Evolutionary conservation across 2,888 invertebrate species (phyloP).

Genomic region (Eilema caniola): DNA sequence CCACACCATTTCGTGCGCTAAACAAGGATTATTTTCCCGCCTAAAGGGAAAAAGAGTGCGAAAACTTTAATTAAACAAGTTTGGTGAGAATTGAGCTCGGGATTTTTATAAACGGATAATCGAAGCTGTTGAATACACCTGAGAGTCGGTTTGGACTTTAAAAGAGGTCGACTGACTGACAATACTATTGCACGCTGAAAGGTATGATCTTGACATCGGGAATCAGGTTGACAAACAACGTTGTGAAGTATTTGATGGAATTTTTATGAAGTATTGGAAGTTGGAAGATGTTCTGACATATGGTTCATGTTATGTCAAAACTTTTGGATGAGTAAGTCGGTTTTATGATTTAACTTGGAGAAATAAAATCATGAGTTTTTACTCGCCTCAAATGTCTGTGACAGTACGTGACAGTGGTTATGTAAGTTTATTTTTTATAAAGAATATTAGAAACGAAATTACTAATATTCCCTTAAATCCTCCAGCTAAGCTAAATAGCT

Average conservation of each 20-base stretch:
- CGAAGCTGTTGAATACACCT: conserved; percentile 81
- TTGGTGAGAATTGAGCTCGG: conserved; percentile 80
- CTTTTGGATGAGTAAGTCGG: neutral
- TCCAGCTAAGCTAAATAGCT: no score
- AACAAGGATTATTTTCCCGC: conserved; percentile 82
- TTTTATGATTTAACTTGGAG: neutral
- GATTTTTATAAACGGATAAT: conserved; percentile 86
- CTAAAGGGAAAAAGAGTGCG: conserved; percentile 86
- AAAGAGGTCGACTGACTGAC: conserved; percentile 61
- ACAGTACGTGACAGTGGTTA: no score
- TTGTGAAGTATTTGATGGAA: conserved; percentile 34
- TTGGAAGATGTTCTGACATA: conserved; percentile 27
- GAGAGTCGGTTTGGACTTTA: conserved; percentile 66
- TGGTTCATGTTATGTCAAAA: conserved; percentile 14
- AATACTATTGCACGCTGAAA: conserved; percentile 44
- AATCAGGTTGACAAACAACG: conserved; percentile 39
- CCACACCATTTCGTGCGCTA: conserved; percentile 59
- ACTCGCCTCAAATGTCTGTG: no score
- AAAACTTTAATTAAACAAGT: conserved; percentile 87
- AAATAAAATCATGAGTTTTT: neutral
- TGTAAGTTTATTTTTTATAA: no score
- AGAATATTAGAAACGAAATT: no score
- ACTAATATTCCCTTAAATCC: no score
- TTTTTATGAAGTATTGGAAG: conserved; percentile 42
- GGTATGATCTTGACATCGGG: conserved; percentile 46